Base-by-base conservation (phyloP, 2,113 vertebrate species). In the Cettia cetti region DNA sequence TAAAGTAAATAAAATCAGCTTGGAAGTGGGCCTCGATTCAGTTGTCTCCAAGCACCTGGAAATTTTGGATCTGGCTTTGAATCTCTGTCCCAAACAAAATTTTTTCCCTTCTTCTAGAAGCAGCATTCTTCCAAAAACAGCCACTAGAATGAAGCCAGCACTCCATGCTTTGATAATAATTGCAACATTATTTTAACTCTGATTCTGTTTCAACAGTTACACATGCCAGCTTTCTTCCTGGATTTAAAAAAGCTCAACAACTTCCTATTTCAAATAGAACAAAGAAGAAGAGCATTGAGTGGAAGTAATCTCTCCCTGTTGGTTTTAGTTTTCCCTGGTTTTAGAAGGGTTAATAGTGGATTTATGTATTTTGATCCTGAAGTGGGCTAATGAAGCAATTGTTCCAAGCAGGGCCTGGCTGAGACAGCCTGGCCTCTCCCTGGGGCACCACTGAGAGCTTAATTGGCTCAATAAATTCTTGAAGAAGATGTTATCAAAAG, bases 381-480 rank as follows among this genome's bases (percentile, higher is more conserved):
- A 95, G 72, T 86, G 83, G 92, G 89, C 91, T 94, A 94, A 97
- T 97, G 94, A 95, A 96, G 91, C 95, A 95, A 95, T 91, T 87
- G 87, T 77, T 94, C n/a, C 31, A 77, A 93, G 88, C 90, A 90
- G 75, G 87, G 63, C 95, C 95, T 95, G 94, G 92, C 90, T 81
- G 68, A 83, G 80, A 8, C 94, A 91, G 91, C 89, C 89, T 86
- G 83, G 86, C 94, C 83, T 97, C 94, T 94, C 95, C 92, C 92
- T 82, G 83, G 89, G 89, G 95, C 84, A 82, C 83, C 5, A 74
- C 91, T 79, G 89, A 89, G 95, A 92, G 77, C 84, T 97, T 96
- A 89, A 94, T 89, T 97, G 95, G 94, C 89, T 96, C 93, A 87
- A 91, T 89, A 95, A 97, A 95, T 86, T 76, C 95, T 96, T 82